phyloP scores from a whole-genome alignment of 2,113 vertebrate species.

The Lagenorhynchus albirostris region DNA sequence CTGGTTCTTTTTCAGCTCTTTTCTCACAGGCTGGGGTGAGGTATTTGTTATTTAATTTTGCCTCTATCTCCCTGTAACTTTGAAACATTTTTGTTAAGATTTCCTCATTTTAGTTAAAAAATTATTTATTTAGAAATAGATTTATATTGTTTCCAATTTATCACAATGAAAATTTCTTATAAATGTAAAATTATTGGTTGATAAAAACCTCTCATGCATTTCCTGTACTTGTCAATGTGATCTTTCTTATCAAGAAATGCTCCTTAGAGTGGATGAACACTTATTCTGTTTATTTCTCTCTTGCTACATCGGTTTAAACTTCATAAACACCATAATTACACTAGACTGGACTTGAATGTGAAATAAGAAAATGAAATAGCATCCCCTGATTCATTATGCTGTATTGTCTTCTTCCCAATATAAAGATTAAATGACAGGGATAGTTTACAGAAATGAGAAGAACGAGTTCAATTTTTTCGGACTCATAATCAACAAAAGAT shows the following conservation, averaged over 20 bases:
- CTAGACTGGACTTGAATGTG: slow-evolving; percentile 54
- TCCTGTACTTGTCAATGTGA: not conserved
- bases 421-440: slow-evolving; percentile 42
- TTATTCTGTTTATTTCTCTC: slow-evolving; percentile 38
- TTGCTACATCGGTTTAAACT: slow-evolving; percentile 58
- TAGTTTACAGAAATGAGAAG: not conserved
- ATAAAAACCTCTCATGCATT: not conserved
- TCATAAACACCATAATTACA: slow-evolving; percentile 69
- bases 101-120: not conserved
- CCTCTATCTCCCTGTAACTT: slow-evolving; percentile 13
- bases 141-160: not conserved
- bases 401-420: slow-evolving; percentile 61
- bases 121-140: not conserved
- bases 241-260: not conserved
- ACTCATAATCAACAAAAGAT: slow-evolving; percentile 9
- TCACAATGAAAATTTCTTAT: not conserved
- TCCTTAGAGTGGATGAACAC: not conserved
- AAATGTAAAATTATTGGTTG: not conserved
- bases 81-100: not conserved
- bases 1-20: slow-evolving; percentile 51
- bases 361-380: slow-evolving; percentile 65
- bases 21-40: not conserved
- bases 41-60: slow-evolving; percentile 13
- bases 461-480: not conserved
- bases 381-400: slow-evolving; percentile 52